These are phyloP conservation scores for Ecliptopera silaceata DNA, from an alignment of 2,888 invertebrate species.

Conservation along the genomic window DNA sequence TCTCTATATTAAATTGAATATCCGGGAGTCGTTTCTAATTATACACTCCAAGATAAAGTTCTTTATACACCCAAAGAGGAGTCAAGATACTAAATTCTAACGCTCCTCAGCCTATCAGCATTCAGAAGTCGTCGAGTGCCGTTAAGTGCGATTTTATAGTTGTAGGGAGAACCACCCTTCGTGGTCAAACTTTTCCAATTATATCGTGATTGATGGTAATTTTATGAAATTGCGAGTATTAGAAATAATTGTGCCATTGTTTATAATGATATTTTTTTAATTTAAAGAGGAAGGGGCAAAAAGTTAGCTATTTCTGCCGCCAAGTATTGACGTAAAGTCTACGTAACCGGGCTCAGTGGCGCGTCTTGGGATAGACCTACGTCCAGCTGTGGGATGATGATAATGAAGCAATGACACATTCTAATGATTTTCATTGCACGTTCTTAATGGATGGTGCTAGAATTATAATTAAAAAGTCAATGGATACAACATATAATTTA, in stretches of 20 bases:
- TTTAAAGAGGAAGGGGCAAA: too few species aligned
- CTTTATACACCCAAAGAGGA: conserved; percentile 28
- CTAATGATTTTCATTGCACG: too few species aligned
- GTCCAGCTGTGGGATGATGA: too few species aligned
- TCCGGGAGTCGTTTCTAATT: not conserved
- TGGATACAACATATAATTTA: too few species aligned
- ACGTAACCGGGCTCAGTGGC: too few species aligned
- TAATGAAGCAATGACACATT: too few species aligned
- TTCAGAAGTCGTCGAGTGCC: conserved; percentile 61
- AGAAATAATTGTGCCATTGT: conserved; percentile 45
- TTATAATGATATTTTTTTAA: conserved; percentile 39
- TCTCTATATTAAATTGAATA: too few species aligned
- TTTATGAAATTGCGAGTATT: conserved; percentile 55
- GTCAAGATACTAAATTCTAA: conserved; percentile 55
- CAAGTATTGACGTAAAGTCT: too few species aligned
- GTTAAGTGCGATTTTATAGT: conserved; percentile 72
- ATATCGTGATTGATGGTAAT: conserved; percentile 59
- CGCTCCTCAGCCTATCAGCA: conserved; percentile 65
- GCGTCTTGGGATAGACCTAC: too few species aligned
- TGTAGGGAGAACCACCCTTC: conserved; percentile 51
- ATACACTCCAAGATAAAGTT: conserved; percentile 8
- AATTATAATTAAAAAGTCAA: too few species aligned
- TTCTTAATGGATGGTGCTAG: too few species aligned
- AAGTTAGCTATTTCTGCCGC: too few species aligned
- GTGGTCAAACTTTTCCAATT: conserved; percentile 67